A percentile compares a stretch with the other conserved stretches of the same genome.
These are phyloP conservation scores for Tenebrosternarchus preto DNA, from an alignment of 2,113 vertebrate species.

Conservation along the genomic window DNA sequence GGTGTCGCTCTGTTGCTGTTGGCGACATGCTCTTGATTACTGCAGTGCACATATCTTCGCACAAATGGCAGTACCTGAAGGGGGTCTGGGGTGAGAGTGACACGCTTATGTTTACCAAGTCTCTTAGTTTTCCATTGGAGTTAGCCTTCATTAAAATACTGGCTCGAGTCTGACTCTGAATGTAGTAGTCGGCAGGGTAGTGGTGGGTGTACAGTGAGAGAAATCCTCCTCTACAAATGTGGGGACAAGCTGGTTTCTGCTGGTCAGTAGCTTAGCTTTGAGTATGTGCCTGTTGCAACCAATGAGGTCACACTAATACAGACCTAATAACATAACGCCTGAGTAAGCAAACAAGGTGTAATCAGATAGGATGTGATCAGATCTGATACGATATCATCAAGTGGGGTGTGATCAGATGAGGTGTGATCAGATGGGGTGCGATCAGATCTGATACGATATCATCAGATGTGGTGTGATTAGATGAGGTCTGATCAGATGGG, in stretches of 20 bases:
- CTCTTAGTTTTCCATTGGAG: constrained; percentile 12
- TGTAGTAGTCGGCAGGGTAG: constrained; percentile 56
- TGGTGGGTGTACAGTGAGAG: constrained; percentile 60
- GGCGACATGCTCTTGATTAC: background rate
- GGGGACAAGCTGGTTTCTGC: constrained; percentile 71
- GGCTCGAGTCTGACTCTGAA: constrained; percentile 32
- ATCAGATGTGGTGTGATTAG: too few species aligned
- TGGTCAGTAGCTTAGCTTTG: constrained; percentile 73
- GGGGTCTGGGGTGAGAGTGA: background rate
- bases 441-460: too few species aligned
- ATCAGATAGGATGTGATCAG: background rate
- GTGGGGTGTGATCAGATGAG: too few species aligned
- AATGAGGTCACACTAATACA: constrained; percentile 48
- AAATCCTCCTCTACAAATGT: constrained; percentile 58
- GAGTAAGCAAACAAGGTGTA: constrained; percentile 52
- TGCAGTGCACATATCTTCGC: background rate
- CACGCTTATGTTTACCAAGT: background rate
- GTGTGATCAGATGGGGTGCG: too few species aligned
- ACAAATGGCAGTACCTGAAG: background rate
- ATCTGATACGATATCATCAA: too few species aligned
- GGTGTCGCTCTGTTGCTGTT: background rate
- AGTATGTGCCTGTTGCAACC: constrained; percentile 59
- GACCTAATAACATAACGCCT: constrained; percentile 53
- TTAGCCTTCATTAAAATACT: constrained; percentile 21
- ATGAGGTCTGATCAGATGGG: too few species aligned